These are phyloP conservation scores for Papilio polytes DNA, from an alignment of 1,140 invertebrate species.

Conservation along the genomic window DNA sequence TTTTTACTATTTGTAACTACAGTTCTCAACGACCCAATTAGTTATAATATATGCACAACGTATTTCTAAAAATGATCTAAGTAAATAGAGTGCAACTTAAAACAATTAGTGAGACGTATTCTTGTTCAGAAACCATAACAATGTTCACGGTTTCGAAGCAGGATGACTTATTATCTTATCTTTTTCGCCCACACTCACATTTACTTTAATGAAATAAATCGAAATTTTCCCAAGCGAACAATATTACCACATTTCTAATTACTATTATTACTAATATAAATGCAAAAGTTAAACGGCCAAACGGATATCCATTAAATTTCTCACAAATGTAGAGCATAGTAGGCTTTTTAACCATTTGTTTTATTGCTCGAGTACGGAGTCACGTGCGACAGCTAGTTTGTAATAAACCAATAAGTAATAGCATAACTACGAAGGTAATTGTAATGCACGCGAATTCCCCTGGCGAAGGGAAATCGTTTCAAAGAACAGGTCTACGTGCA, in stretches of 20 bases:
- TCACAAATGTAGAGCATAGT: too few species aligned
- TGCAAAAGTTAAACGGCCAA: too few species aligned
- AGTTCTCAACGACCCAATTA: too few species aligned
- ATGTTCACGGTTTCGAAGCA: background rate
- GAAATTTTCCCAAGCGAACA: background rate
- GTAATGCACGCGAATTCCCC: conserved; percentile 1
- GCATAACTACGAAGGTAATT: background rate
- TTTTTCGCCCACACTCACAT: background rate
- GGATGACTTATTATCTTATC: background rate
- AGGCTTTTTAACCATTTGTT: too few species aligned
- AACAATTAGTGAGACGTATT: background rate
- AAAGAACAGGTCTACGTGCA: conserved; percentile 12
- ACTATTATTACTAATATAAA: too few species aligned
- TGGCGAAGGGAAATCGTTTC: conserved; percentile 17
- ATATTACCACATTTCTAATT: background rate
- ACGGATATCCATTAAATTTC: too few species aligned
- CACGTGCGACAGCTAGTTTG: too few species aligned
- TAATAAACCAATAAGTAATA: background rate
- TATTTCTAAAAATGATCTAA: background rate
- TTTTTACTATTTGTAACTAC: background rate
- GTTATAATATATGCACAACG: background rate
- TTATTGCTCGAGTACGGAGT: too few species aligned
- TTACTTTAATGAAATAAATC: background rate
- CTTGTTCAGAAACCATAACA: conserved; percentile 11
- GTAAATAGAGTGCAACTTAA: background rate